These are phyloP conservation scores for Spialia ferax DNA, from an alignment of 2,888 invertebrate species.

Conservation along the genomic window DNA sequence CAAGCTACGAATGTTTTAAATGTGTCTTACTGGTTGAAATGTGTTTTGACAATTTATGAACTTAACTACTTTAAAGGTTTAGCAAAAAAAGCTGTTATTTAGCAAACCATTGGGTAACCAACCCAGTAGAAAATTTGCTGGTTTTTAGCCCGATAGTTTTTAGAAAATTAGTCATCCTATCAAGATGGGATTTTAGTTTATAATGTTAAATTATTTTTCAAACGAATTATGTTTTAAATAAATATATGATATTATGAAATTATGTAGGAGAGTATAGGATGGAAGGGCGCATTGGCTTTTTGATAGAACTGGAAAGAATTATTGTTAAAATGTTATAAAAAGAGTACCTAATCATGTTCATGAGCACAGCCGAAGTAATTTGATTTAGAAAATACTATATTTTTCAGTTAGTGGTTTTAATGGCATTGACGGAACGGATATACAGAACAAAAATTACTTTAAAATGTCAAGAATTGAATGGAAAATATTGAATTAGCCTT, in stretches of 20 bases:
- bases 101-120: too few species aligned
- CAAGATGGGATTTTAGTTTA: constrained; percentile 7
- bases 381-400: neutral
- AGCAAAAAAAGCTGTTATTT: neutral
- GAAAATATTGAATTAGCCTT: too few species aligned
- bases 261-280: neutral
- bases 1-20: too few species aligned
- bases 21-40: too few species aligned
- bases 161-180: neutral
- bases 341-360: neutral
- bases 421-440: neutral
- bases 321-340: neutral
- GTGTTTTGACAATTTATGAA: constrained; percentile 6
- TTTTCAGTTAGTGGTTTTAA: neutral
- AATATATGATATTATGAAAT: constrained; percentile 18
- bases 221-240: constrained; percentile 21
- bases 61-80: constrained; percentile 5
- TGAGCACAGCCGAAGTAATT: neutral
- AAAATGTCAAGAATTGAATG: too few species aligned
- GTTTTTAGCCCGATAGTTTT: neutral
- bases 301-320: neutral
- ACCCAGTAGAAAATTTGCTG: constrained; percentile 8
- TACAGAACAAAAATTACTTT: too few species aligned
- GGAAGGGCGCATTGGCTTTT: neutral
- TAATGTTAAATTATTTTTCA: constrained; percentile 5